Evolutionary conservation across 2,797 vertebrate species (phyloP), one percentile per base, ranked within the genome.

Genomic region (Aplochiton taeniatus): DNA sequence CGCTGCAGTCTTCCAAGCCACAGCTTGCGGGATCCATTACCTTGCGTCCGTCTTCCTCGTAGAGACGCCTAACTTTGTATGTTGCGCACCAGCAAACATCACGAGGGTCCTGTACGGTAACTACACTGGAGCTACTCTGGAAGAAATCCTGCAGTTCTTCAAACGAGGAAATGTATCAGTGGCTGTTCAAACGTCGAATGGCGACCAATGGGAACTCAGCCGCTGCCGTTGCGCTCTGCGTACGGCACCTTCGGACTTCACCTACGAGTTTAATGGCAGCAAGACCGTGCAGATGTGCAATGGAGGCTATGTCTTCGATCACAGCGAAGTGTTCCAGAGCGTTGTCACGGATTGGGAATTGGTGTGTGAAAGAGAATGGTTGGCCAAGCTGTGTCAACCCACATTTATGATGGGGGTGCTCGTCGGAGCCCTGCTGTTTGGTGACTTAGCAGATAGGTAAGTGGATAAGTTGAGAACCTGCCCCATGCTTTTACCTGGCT

Each of bases 1-100:
- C 57, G 89, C 93, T 14, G 94, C 90, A 58, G 91, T 91, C 72
- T 96, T 98, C 88, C 96, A 99, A 88, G 87, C 93, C 45, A 81
- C 91, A n/a, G 88, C 96, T 16, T 98, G 96, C 71, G 96, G 96
- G 51, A 95, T 97, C 81, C 96, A 98, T 79, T 98, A 98, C 76
- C 86, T 98, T 81, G 87, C 95, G 0, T 97, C 96, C 0, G 95
- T 98, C 53, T 97, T 98, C 85, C 84, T 98, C 78, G 92, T 94
- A 58, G 88, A 93, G 65, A 94, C 93, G 4, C 96, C 96, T 3
- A 92, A 90, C 65, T 95, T 95, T 78, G 68, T 94, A 56, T 96
- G 94, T 74, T 77, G 70, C 0, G 73, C 89, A 56, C 91, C 94
- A 0, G 88, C 87, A 76, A 97, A 96, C 69, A 88, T 96, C 79